Base-by-base conservation (phyloP, 2,888 invertebrate species). In the Caenorhabditis doughertyi region DNA sequence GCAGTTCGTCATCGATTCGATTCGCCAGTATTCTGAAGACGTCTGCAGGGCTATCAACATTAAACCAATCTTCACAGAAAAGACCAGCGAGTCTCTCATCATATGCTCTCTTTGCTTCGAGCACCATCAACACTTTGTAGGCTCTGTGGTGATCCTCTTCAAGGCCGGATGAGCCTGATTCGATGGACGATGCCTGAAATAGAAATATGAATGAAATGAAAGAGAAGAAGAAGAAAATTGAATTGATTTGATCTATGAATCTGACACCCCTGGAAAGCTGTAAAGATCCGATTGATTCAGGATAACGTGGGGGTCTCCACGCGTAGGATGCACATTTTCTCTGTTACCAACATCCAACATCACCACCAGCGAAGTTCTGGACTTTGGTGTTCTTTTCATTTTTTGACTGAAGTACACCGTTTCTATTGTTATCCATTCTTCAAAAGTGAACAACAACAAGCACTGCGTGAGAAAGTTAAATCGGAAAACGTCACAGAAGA, bases 11-110 rank as follows among this genome's bases (percentile, higher is more conserved):
- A 9, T 77, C 55, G 7, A 29, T 51, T 2, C 29, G 29, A 3
- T 13, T 29, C 23, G 65, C 8, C 29, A 84, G 42, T 39, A 79
- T 47, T 32, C 67, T 58, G 79, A 84, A 77, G 4, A 83, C 72
- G n/a, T 81, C 81, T 16, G 77, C 77, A 0, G 87, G 87, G 73
- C 82, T 81, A 56, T 87, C 86, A 44, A 86, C 80, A n/a, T 77
- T 68, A 70, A 85, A 83, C 87, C 87, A 87, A 49, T 85, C 80
- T 29, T 76, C 79, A 23, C 62, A 73, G 29, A 72, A 81, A 13
- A 84, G 67, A 13, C 84, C 84, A n/a, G 81, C 76, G 42, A 87
- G 74, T 29, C 84, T 79, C 53, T 81, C 79, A 29, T 87, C 84
- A 53, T 86, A 86, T 23, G 79, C 83, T 49, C 82, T 64, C 27